A percentile compares a stretch with the other conserved stretches of the same genome.
These are phyloP conservation scores for Papilio gigon DNA, from an alignment of 2,888 invertebrate species.

Conservation along the genomic window DNA sequence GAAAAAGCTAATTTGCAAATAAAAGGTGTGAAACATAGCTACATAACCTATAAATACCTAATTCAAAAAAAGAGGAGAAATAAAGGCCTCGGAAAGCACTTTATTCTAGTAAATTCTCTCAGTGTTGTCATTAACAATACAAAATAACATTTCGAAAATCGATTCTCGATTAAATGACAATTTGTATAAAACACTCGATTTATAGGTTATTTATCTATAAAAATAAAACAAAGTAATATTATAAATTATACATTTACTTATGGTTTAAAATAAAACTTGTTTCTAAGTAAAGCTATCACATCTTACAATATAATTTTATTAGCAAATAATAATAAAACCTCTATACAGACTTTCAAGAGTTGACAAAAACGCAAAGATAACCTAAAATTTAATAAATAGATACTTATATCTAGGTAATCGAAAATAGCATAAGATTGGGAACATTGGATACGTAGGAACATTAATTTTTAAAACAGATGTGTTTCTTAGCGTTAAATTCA, in stretches of 20 bases:
- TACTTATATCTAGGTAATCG: conserved; percentile 59
- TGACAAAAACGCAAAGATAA: conserved; percentile 61
- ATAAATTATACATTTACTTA: conserved; percentile 73
- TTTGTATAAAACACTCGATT: too few species aligned
- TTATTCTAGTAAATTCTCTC: too few species aligned
- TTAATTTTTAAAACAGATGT: conserved; percentile 58
- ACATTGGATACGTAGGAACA: conserved; percentile 68
- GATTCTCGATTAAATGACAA: too few species aligned
- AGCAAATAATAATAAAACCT: conserved; percentile 75
- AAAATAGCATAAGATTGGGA: conserved; percentile 50
- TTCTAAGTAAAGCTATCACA: conserved; percentile 81
- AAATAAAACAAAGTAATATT: conserved; percentile 74
- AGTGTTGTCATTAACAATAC: too few species aligned
- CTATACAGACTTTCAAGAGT: conserved; percentile 73
- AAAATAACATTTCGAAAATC: too few species aligned
- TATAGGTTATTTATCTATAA: too few species aligned
- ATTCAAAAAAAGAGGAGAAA: too few species aligned
- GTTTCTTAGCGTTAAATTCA: conserved; percentile 34
- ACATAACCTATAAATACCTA: too few species aligned
- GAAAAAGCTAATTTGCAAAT: conserved; percentile 58
- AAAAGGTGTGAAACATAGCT: conserved; percentile 64
- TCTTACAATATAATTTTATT: conserved; percentile 68
- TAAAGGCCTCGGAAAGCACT: too few species aligned
- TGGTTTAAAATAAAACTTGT: conserved; percentile 76
- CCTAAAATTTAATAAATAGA: conserved; percentile 72